These are phyloP conservation scores for Notarius lentiginosus DNA, from an alignment of 2,113 vertebrate species.

Conservation along the genomic window DNA sequence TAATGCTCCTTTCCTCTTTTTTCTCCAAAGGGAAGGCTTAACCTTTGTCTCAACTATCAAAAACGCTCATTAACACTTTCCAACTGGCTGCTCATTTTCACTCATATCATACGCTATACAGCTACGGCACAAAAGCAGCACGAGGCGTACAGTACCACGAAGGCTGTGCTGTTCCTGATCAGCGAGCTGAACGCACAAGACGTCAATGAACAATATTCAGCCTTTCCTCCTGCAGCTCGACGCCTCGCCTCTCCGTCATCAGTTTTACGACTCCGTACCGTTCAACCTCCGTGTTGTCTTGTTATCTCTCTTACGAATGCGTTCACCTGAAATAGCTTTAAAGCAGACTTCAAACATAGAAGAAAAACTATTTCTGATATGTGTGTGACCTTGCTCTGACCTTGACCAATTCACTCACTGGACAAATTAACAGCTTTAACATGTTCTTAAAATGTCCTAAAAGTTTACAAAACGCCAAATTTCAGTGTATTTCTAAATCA, in stretches of 20 bases:
- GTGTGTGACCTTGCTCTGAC: constrained; percentile 4
- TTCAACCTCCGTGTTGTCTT: neutral
- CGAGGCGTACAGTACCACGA: neutral
- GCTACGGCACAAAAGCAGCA: neutral
- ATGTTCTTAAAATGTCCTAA: too few species aligned
- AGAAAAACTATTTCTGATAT: neutral
- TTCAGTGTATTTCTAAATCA: too few species aligned
- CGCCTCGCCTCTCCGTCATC: neutral
- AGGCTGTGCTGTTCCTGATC: neutral
- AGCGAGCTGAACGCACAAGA: neutral
- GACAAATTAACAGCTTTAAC: too few species aligned
- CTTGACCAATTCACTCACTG: neutral
- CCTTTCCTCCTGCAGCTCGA: neutral
- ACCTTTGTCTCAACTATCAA: constrained; percentile 6
- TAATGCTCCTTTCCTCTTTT: neutral
- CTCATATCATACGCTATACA: neutral
- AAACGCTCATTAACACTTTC: constrained; percentile 6
- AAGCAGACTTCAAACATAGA: neutral
- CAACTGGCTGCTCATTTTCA: neutral
- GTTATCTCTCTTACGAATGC: neutral
- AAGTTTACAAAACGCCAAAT: too few species aligned
- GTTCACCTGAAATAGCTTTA: neutral
- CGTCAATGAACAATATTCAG: neutral
- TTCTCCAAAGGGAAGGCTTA: neutral
- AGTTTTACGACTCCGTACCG: neutral